Evolutionary conservation across 2,113 vertebrate genomes (phyloP).

Genomic region (Python bivittatus): DNA sequence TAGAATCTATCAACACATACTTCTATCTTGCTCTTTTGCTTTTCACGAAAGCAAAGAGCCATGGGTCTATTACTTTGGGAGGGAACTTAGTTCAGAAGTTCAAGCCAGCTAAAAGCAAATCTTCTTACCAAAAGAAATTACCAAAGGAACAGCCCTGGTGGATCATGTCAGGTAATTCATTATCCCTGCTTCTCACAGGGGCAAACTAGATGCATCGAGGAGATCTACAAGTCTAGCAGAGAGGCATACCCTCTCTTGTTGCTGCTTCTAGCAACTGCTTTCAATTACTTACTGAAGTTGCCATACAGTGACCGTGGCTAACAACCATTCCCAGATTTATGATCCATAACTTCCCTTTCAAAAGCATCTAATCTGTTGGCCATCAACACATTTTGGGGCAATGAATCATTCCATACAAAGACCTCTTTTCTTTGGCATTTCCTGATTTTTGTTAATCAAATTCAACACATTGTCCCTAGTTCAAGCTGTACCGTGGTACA

Average conservation of each 20-base stretch:
- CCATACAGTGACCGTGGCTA: not conserved
- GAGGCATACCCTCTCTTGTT: not conserved
- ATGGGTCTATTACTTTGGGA: not conserved
- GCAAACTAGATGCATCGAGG: not conserved
- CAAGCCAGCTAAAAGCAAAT: not conserved
- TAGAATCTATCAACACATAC: not conserved
- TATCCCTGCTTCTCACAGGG: not conserved
- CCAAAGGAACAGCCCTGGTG: not conserved
- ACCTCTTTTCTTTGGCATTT: not conserved
- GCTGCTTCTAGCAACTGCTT: not conserved
- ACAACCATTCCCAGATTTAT: not conserved
- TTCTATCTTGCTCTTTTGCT: constrained; percentile 3
- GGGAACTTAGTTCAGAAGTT: not conserved
- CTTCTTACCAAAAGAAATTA: not conserved
- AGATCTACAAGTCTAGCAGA: not conserved
- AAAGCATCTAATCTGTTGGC: not conserved
- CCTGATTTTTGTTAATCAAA: not conserved
- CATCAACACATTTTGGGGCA: not conserved
- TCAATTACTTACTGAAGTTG: not conserved
- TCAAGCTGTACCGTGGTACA: not conserved
- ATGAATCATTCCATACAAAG: not conserved
- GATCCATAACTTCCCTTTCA: not conserved
- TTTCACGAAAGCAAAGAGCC: not conserved
- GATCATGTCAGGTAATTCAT: not conserved
- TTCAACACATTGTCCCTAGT: not conserved